Base-by-base conservation (phyloP, 1,140 invertebrate species). In the Calliopsis andreniformis region DNA sequence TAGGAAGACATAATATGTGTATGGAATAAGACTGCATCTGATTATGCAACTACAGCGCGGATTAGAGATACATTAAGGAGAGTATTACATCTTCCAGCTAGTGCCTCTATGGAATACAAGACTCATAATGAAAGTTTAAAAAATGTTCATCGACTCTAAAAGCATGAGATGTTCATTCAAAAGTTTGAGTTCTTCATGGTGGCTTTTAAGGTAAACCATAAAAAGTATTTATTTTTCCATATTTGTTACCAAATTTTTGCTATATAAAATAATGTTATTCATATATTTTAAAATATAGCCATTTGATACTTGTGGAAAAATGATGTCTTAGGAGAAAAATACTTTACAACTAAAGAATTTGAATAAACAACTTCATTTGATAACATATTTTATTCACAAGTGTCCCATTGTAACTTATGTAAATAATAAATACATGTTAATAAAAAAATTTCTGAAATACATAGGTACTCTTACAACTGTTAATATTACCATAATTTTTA, bases 1-100 rank as follows among this genome's bases (percentile, higher is more conserved):
- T 92, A 98, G 96, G 98, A 99, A 92, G 99, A 99, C 91, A 97
- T 99, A 89, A 96, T 99, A 87, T 98, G 98, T 82, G 95, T 99
- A 84, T 99, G 99, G 99, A 99, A 99, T 93, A 95, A 96, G 89
- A 99, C 96, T 82, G 97, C 98, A 14, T 95, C 95, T 82, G 98
- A 99, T 93, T 94, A 95, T 88, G 94, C 94, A 71, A 97, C 97
- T 68, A 99, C 97, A 82, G 95, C 95, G 75, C 94, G 97, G 85
- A 99, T 99, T 85, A 94, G 98, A 86, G 98, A 99, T 92, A 98
- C 97, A 42, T 92, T 99, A 80, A 96, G 97, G 89, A 94, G 98
- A 89, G 96, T 99, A 84, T 94, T 99, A 83, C 98, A 99, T 93
- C 95, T 99, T 89, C 98, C 98, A 77, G 93, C 95, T 56, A 97